These are phyloP conservation scores for Calephelis perditalis DNA, from an alignment of 2,888 invertebrate genomes.

Conservation along the genomic window DNA sequence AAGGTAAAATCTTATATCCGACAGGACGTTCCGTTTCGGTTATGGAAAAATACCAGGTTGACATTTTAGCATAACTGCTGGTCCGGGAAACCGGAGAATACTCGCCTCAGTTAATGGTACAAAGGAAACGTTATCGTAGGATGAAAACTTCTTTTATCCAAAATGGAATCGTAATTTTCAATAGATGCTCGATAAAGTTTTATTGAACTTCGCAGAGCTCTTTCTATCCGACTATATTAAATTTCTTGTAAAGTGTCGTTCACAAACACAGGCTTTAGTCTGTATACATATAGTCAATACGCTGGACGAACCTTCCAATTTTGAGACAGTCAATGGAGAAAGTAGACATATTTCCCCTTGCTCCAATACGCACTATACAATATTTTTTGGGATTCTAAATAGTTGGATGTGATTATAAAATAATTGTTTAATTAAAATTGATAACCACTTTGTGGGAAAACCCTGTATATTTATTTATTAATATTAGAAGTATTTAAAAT, in stretches of 20 bases:
- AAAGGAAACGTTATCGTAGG: background rate
- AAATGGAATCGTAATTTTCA: constrained; percentile 8
- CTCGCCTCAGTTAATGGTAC: background rate
- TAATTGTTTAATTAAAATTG: too few species aligned
- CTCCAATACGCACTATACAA: too few species aligned
- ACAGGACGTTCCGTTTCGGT: background rate
- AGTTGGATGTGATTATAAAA: too few species aligned
- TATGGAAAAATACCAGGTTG: background rate
- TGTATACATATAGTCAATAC: too few species aligned
- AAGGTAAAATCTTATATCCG: background rate
- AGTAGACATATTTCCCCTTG: too few species aligned
- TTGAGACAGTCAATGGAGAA: too few species aligned
- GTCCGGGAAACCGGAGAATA: constrained; percentile 5
- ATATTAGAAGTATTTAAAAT: too few species aligned
- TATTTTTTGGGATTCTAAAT: too few species aligned
- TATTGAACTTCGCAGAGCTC: background rate
- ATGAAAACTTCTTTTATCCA: constrained; percentile 9
- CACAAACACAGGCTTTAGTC: background rate
- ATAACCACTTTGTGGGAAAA: too few species aligned
- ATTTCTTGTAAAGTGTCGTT: background rate
- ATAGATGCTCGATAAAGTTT: constrained; percentile 1
- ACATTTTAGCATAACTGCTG: background rate
- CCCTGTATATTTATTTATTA: too few species aligned
- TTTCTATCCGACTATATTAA: background rate
- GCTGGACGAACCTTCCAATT: too few species aligned